Evolutionary conservation across 2,888 invertebrate species (phyloP), one percentile per base, ranked within the genome.

Genomic region (Scelioninae gen. 2): DNA sequence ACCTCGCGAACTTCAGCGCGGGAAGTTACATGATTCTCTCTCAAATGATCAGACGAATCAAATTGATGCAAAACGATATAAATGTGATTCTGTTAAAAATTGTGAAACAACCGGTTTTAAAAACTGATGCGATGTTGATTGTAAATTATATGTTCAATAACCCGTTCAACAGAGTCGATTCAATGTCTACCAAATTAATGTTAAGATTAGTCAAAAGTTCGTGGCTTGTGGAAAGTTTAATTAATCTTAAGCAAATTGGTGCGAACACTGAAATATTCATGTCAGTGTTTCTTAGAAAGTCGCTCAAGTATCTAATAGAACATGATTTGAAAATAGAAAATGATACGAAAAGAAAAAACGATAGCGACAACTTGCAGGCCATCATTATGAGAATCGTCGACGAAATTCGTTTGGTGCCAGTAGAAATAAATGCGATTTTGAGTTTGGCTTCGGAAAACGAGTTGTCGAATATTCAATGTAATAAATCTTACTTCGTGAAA

Each of bases 21-120:
- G 90, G 93, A 0, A 89, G 91, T 0, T 93, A 92, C 81, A 91
- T 95, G 85, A 90, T 96, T 19, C 84, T 92, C 0, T 92, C 92
- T 0, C 92, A 92, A 81, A 82, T 96, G 10, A 87, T 92, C 0
- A 88, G 90, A 0, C 93, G 92, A 86, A 88, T 90, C 0, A 88
- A 87, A 46, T 82, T 96, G 0, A 87, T 88, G 31, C 77, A 85
- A 1, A 87, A 88, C 50, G 83, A 92, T 0, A 88, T 93, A 73
- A 87, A 89, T 64, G 89, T 88, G 10, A 86, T 95, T 0, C 82
- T 94, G 0, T 87, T 89, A 31, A 91, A 91, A 69, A 86, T 91
- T 6, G 86, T 89, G 0, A 88, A 89, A 80, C 63, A 74, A 19
- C 60, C 70, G 0, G 85, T 89, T 41, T 87, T 95, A 46, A 87